Evolutionary conservation across 2,797 vertebrate species (phyloP), one percentile per base, ranked within the genome.

Genomic region (Helicolenus hilgendorfi): DNA sequence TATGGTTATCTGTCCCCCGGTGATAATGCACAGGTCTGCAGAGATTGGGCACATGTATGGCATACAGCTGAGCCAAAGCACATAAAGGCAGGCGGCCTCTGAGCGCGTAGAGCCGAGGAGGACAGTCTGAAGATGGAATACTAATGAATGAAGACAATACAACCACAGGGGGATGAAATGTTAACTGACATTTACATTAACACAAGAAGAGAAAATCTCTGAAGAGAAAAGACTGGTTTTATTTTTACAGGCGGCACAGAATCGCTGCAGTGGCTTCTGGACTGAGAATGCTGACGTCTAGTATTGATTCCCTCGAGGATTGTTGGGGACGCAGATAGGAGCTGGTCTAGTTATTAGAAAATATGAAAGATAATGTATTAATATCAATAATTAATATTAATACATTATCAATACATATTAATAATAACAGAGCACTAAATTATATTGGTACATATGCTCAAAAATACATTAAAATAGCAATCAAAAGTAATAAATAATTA

Each of bases 161-260:
- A 75, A 85, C 22, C 77, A 56, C 62, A 45, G 41, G 7, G 65
- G 72, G 77, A 64, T 31, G 15, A 74, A 58, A 79, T 70, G 77
- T 75, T 78, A 77, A 82, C 53, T 86, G 84, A 75, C 76, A 87
- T 83, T 75, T 76, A 64, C 64, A 83, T 79, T 70, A 79, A 71
- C 75, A 79, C 64, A 65, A 65, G 65, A 56, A 33, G 41, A 10
- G 31, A 60, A 73, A 68, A 68, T 22, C 63, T 79, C 70, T 3
- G 26, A 49, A 65, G 67, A 62, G 26, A 45, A 26, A 15, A 49
- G 22, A 41, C 6, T 1, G 35, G 31, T 38, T 70, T 38, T 53
- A 26, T 67, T 72, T 62, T 72, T 7, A 31, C 14, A 27, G 41
- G 31, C 15, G 4, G 31, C 29, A 35, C 68, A 45, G 15, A 45